phyloP scores from a whole-genome alignment of 2,797 vertebrate genomes.

The Euthynnus affinis region DNA sequence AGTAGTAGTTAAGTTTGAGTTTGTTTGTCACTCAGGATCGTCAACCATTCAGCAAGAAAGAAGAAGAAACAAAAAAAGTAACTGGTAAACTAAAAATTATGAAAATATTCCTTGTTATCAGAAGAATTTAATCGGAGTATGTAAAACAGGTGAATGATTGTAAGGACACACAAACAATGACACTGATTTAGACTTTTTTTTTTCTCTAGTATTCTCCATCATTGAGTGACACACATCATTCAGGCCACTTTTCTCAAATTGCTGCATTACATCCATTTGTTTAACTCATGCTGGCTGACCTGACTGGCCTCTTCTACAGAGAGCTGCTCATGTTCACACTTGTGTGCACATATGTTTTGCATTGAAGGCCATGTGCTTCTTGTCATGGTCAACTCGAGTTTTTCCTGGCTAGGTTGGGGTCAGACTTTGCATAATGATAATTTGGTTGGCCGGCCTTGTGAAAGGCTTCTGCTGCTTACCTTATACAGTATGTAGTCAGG shows the following conservation, averaged over 20 bases:
- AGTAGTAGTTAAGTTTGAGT: background rate
- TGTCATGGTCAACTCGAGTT: slow-evolving; percentile 14
- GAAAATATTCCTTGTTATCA: background rate
- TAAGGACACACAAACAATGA: background rate
- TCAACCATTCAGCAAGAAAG: background rate
- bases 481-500: slow-evolving; percentile 38
- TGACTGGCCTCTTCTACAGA: background rate
- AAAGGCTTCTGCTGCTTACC: slow-evolving; percentile 32
- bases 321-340: background rate
- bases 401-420: slow-evolving; percentile 30
- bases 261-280: background rate
- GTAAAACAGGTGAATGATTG: background rate
- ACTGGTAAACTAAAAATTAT: background rate
- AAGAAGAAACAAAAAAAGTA: background rate
- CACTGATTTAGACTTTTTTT: background rate
- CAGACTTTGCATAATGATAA: slow-evolving; percentile 70
- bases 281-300: too few species aligned
- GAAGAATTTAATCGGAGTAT: background rate
- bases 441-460: slow-evolving; percentile 62
- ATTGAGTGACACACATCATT: background rate
- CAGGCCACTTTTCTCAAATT: background rate
- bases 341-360: slow-evolving; percentile 45
- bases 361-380: slow-evolving; percentile 23
- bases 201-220: slow-evolving; percentile 1
- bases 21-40: background rate